Base-by-base conservation (phyloP, 2,888 invertebrate species). In the Microplitis deprimator region DNA sequence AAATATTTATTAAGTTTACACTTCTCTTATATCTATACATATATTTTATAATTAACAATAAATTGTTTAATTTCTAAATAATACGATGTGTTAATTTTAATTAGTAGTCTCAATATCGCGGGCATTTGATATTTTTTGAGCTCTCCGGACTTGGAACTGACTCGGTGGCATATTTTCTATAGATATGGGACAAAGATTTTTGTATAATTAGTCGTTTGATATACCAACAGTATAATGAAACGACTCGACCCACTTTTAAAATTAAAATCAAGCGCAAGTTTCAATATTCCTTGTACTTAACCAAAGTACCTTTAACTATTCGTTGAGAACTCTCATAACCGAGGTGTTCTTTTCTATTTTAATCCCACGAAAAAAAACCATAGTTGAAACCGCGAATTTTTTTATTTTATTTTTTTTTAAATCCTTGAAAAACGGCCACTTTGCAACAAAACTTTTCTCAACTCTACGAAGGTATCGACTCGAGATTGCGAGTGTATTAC, bases 251-350 rank as follows among this genome's bases (percentile, higher is more conserved):
- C 62, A 77, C 40, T 67, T 71, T 68, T 70, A 7, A 10, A 29
- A 38, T 69, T 75, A 65, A 70, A 75, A 75, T 69, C 59, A 40
- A 16, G 70, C 64, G 13, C 61, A 75, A 75, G 64, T 65, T 75
- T 75, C 68, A 75, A 75, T 75, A 75, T 68, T 62, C 68, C 50
- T 67, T 62, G 39, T 64, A 29, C 62, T 50, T n/a, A 62, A 50
- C 50, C 62, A 75, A 75, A 67, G 67, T 73, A 65, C 59, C 59
- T 61, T 74, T 59, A 73, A 64, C 70, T 70, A 76, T 79, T 76
- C 78, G 73, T 73, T 20, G 20, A 73, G 38, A 73, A 73, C 59
- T 73, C 73, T 65, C 65, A 16, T 73, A 69, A 75, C 62, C 29
- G n/a, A 64, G 69, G 17, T 68, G 75, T 62, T 75, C 41, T 59